A percentile compares a stretch with the other conserved stretches of the same genome.
Evolutionary conservation across 2,888 invertebrate species (phyloP).

Genomic region (Deilephila porcellus): DNA sequence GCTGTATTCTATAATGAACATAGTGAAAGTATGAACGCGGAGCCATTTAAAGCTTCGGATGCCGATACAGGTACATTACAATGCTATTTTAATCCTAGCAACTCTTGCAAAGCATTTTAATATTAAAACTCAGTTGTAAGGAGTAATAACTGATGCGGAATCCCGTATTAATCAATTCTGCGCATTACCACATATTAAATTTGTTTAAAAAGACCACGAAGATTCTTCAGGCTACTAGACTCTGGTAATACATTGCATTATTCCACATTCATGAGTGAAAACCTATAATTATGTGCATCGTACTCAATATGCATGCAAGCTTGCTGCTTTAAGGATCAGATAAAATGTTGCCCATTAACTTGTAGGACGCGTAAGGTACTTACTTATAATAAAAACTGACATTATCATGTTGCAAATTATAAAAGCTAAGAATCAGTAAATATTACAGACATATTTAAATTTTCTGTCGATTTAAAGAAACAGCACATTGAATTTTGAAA

Average conservation of each 20-base stretch:
- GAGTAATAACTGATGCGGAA: not conserved
- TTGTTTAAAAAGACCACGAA: not conserved
- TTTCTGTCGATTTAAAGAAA: not conserved
- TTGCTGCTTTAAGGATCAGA: constrained; percentile 16
- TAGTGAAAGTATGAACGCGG: constrained; percentile 39
- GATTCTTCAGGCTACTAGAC: not conserved
- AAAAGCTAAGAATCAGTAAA: not conserved
- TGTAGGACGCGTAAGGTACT: not conserved
- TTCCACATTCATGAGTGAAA: constrained; percentile 5
- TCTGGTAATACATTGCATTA: constrained; percentile 3
- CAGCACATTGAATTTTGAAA: not conserved
- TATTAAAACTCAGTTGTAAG: not conserved
- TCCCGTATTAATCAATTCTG: no score
- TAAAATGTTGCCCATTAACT: constrained; percentile 8
- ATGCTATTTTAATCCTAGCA: constrained; percentile 3
- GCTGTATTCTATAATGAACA: constrained; percentile 38
- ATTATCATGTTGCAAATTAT: not conserved
- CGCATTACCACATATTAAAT: no score
- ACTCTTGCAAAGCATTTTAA: not conserved
- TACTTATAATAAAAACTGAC: not conserved
- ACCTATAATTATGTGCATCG: constrained; percentile 17
- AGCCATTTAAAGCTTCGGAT: constrained; percentile 12
- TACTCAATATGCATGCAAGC: constrained; percentile 9
- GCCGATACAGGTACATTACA: not conserved
- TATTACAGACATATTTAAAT: not conserved